Evolutionary conservation across 2,888 invertebrate genomes (phyloP).

Genomic region (Clitarchus hookeri): DNA sequence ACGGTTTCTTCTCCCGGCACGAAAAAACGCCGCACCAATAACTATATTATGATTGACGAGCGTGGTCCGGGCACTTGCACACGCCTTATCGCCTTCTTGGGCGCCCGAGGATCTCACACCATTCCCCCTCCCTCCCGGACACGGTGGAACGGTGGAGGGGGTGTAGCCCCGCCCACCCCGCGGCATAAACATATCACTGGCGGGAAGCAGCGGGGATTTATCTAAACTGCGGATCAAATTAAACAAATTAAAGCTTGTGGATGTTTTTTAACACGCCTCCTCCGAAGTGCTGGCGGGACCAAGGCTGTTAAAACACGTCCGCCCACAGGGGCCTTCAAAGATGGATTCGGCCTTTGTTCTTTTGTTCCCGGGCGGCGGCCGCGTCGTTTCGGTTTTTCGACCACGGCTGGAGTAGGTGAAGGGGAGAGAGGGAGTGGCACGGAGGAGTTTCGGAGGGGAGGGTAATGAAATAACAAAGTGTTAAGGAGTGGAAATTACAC

Average conservation of each 20-base stretch:
- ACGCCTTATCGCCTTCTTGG: constrained; percentile 19
- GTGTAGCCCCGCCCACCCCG: not conserved
- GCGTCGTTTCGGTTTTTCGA: not conserved
- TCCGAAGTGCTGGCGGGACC: not conserved
- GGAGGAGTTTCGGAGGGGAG: not conserved
- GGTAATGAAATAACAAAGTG: constrained; percentile 24
- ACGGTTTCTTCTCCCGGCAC: not conserved
- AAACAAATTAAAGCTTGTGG: constrained; percentile 40
- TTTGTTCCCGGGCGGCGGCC: constrained; percentile 1
- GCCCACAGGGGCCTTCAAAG: constrained; percentile 6
- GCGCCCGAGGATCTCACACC: not conserved
- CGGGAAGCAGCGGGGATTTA: constrained; percentile 29
- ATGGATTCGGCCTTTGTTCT: constrained; percentile 23
- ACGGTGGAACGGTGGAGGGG: not conserved
- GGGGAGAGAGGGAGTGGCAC: not conserved
- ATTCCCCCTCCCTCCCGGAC: not conserved
- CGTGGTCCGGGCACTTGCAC: not conserved
- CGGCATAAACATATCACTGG: constrained; percentile 36
- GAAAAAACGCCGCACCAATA: constrained; percentile 11
- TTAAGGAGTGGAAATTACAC: constrained; percentile 21
- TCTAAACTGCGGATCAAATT: constrained; percentile 38
- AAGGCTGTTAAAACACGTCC: constrained; percentile 18
- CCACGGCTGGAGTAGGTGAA: not conserved
- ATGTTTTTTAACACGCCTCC: constrained; percentile 38
- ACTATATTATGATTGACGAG: constrained; percentile 27